Percentiles rank a stretch among this genome's conserved stretches.
These are phyloP conservation scores for Ceramica pisi DNA, from an alignment of 2,888 invertebrate species.

Conservation along the genomic window DNA sequence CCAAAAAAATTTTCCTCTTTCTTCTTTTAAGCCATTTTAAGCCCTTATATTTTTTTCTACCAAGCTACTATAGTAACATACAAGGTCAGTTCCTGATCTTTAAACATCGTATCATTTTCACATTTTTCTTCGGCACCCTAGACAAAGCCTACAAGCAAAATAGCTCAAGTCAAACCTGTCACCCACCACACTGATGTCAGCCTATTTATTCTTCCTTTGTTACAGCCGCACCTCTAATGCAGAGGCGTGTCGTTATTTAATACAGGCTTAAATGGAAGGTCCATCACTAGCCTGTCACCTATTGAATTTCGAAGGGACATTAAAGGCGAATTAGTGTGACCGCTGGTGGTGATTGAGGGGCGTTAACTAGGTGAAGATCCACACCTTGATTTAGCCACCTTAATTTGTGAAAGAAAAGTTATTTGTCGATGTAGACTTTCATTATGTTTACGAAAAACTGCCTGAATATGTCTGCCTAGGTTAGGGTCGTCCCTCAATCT, in stretches of 20 bases:
- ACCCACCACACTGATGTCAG: constrained; percentile 41
- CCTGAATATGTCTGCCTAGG: background rate
- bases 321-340: constrained; percentile 72
- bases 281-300: constrained; percentile 71
- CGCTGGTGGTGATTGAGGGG: constrained; percentile 51
- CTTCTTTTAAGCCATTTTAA: too few species aligned
- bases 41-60: too few species aligned
- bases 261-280: constrained; percentile 71
- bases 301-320: constrained; percentile 74
- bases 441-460: background rate
- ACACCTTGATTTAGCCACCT: constrained; percentile 10
- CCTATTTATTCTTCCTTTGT: constrained; percentile 64
- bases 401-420: background rate
- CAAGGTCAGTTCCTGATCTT: too few species aligned
- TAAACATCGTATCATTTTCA: background rate
- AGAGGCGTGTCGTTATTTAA: constrained; percentile 72
- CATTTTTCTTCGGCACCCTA: constrained; percentile 9
- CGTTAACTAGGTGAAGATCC: constrained; percentile 24
- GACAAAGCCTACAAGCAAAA: constrained; percentile 26
- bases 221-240: constrained; percentile 67
- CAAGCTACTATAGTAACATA: too few species aligned
- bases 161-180: constrained; percentile 31
- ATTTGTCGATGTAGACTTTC: background rate
- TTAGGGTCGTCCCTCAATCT: too few species aligned
- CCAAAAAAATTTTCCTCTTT: too few species aligned